Evolutionary conservation across 2,888 invertebrate species (phyloP), one percentile per base, ranked within the genome.

Genomic region (Megamerina dolium): DNA sequence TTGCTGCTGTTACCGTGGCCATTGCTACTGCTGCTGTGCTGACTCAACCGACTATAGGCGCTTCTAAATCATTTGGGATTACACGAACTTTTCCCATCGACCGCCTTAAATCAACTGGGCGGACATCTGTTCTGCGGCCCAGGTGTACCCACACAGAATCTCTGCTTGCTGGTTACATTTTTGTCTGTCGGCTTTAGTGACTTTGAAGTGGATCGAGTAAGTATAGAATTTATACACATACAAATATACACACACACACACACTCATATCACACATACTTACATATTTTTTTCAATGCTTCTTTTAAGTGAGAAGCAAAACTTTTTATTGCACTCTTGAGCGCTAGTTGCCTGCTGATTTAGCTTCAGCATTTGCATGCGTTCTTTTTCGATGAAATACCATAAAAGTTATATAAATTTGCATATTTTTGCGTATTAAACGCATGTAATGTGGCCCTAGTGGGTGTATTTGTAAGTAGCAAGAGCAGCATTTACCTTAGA

Each of bases 201-300:
- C 56, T 66, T 60, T 58, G 60, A 62, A 54, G 53, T 64, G 63
- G 68, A 68, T 62, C 62, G 66, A 58, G 67, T 66, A 58, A 66
- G 66, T 64, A 59, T 48, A 43, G 47, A 43, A 35, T 38, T 36
- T 43, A 13, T 20, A n/a, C n/a, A n/a, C n/a, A n/a, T n/a, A n/a
- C n/a, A 10, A 37, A 34, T 30, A 27, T 29, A 37, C 45, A 29
- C 23, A 41, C 35, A 45, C 17, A 39, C 5, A 43, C 39, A 32
- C 23, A 44, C 36, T 20, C 21, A 32, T 18, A 33, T n/a, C n/a
- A n/a, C n/a, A n/a, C n/a, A n/a, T n/a, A n/a, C n/a, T n/a, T n/a
- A n/a, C n/a, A n/a, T n/a, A n/a, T n/a, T n/a, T n/a, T n/a, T n/a
- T n/a, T 23, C 23, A 23, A 23, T 23, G 6, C 10, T 23, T 23